Percentiles rank a stretch among this genome's conserved stretches.
These are phyloP conservation scores for Timema podura DNA, from an alignment of 2,888 invertebrate genomes.

Conservation along the genomic window DNA sequence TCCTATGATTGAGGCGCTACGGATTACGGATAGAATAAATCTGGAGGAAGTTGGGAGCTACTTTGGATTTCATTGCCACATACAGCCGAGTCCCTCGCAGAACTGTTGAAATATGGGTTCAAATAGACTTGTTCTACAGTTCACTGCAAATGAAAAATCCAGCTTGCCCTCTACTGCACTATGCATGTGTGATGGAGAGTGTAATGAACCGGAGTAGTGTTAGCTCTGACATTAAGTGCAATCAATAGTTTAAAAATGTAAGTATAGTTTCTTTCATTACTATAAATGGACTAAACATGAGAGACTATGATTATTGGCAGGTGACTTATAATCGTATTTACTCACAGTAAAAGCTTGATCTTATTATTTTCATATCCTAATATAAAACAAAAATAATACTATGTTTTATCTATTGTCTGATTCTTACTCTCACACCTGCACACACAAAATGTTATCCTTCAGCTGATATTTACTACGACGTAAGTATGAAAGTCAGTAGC, in stretches of 20 bases:
- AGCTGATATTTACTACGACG: no score
- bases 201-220: neutral
- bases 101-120: neutral
- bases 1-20: neutral
- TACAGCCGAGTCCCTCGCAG: neutral
- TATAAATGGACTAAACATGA: no score
- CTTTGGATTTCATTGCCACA: neutral
- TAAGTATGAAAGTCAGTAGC: no score
- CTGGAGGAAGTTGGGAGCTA: neutral
- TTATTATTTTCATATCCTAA: neutral
- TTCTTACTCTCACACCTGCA: no score
- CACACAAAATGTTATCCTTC: no score
- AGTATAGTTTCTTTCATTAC: no score
- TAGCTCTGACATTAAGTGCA: neutral
- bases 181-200: neutral
- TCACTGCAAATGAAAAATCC: neutral
- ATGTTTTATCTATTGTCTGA: no score
- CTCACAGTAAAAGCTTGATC: no score
- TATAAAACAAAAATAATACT: no score
- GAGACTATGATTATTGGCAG: no score
- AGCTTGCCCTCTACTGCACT: neutral
- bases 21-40: neutral
- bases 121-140: neutral
- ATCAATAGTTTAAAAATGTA: no score
- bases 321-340: no score